Evolutionary conservation across 2,797 vertebrate genomes (phyloP), one percentile per base, ranked within the genome.

Genomic region (Anas georgica): DNA sequence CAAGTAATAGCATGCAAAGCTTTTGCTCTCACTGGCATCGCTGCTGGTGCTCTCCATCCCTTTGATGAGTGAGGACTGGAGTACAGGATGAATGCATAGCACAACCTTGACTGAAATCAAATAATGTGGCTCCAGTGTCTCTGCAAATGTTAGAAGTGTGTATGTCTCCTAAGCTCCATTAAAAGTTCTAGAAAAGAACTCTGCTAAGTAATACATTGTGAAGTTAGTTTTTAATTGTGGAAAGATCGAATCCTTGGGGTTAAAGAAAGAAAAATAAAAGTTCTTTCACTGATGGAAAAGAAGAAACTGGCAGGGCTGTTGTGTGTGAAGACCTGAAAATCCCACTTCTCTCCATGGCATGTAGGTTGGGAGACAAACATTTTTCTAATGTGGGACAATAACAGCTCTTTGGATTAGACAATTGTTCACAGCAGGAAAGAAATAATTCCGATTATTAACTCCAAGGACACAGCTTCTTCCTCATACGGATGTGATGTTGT

Each of bases 401-500:
- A 63, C 4, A 68, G 66, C 20, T 77, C 64, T 64, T 28, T 58
- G 52, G 55, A 52, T 75, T 79, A 90, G 63, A 82, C 41, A n/a
- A 25, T 83, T 91, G 35, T 23, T 92, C 70, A 74, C 33, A 28
- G 67, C 0, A 58, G 48, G 70, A 84, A 64, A 88, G 56, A 86
- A 92, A 82, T 69, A 72, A 80, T 77, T 91, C 70, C 93, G 74
- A n/a, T 92, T 63, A 91, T 69, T 88, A 83, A 64, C 60, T 91
- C 45, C 64, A 91, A 94, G 45, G 45, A 81, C 33, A 78, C 72
- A 48, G 26, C 48, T 90, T 90, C 45, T 83, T 91, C 68, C 35
- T 68, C n/a, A 33, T 4, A 21, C 72, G 35, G 45, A 18, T 78
- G 46, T 28, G 60, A 88, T 75, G 58, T 63, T 74, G 52, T 20